Base-by-base conservation (phyloP, 2,113 vertebrate genomes). In the Phasianus colchicus region DNA sequence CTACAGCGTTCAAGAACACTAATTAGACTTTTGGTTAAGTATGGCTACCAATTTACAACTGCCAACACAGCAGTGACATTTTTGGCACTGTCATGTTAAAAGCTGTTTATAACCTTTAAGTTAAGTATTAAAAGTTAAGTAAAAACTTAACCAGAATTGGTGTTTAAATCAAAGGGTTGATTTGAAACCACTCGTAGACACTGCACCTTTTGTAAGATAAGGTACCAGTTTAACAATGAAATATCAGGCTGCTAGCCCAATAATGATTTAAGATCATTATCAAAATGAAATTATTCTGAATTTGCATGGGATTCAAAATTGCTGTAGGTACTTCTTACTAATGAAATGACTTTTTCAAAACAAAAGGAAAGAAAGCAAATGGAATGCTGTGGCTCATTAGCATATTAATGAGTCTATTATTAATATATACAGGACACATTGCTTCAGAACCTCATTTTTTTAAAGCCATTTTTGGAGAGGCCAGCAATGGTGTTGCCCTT, bases 331-430 rank as follows among this genome's bases (percentile, higher is more conserved):
- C 85, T 72, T 91, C 79, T 55, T 64, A 69, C 8, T 58, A 91
- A 83, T 29, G 80, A 96, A 93, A 97, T 96, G 6, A 67, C 78
- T 95, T 92, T 95, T 92, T 96, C 91, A 88, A 92, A 95, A 96
- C 90, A 95, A 70, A 24, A 11, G 15, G 3, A 25, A 96, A 87
- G 15, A 97, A 95, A 97, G 80, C 81, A 97, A 87, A 97, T 84
- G 90, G 89, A 79, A 97, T 98, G 97, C 93, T 2, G 58, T 82
- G 70, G 88, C 30, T 89, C 61, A 61, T 70, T 43, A 84, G 54
- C 96, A 96, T 97, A 98, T 97, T 97, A 97, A 97, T 96, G 88
- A 80, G 24, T 63, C 36, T 72, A 10, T 64, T 91, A 95, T 97
- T 97, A 98, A 97, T 96, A 97, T 95, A 96, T 89, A 87, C 78